Percentiles rank a stretch among this genome's conserved stretches.
These are phyloP conservation scores for Rhombomys opimus DNA, from an alignment of 2,113 vertebrate genomes.

Conservation along the genomic window DNA sequence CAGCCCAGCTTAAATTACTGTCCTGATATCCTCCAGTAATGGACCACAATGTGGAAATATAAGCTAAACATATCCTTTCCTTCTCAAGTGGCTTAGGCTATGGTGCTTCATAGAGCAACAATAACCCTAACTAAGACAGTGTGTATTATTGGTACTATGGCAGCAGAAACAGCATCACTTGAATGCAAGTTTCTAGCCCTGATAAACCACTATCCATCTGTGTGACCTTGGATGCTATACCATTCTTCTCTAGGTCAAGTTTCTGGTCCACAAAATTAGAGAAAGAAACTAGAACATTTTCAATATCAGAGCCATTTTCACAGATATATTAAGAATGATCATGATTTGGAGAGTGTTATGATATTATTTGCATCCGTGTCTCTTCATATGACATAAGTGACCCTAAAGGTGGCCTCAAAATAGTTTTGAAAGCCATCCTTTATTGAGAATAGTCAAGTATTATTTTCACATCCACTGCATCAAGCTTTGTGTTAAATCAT, in stretches of 20 bases:
- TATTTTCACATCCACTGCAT: background rate
- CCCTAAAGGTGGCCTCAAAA: background rate
- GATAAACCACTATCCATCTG: background rate
- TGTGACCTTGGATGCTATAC: background rate
- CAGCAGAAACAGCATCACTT: background rate
- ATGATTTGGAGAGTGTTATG: conserved; percentile 13
- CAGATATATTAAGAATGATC: background rate
- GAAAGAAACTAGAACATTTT: background rate
- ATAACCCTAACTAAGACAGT: background rate
- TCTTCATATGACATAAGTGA: background rate
- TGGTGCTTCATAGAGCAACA: background rate
- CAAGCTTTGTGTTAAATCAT: background rate
- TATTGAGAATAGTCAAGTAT: background rate
- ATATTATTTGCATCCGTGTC: background rate
- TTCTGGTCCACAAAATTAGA: conserved; percentile 24
- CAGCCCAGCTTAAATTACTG: background rate
- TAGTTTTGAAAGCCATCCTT: conserved; percentile 2
- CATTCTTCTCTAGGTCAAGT: background rate
- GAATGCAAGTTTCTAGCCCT: background rate
- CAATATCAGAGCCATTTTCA: background rate
- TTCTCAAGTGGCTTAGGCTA: background rate
- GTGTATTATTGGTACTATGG: background rate
- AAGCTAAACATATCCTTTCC: background rate
- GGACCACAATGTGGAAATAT: background rate
- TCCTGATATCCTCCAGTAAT: no score